Percentiles rank a stretch among this genome's conserved stretches.
These are phyloP conservation scores for Pemphigus obesinymphae DNA, from an alignment of 1,140 invertebrate genomes.

Conservation along the genomic window DNA sequence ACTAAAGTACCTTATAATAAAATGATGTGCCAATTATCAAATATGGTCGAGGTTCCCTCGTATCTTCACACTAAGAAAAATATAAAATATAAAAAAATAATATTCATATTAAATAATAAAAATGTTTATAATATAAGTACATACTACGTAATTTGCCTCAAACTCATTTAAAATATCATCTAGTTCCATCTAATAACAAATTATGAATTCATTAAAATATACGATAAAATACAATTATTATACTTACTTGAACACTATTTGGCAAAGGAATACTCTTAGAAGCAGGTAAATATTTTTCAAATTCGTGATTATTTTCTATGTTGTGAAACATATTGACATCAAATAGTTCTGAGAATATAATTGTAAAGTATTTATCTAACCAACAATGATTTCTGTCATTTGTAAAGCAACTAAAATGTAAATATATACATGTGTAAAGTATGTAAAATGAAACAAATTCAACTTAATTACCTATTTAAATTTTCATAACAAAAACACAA, in stretches of 20 bases:
- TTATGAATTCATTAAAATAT: background rate
- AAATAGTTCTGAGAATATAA: slow-evolving; percentile 22
- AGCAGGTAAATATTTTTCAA: slow-evolving; percentile 8
- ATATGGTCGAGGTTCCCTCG: slow-evolving; percentile 13
- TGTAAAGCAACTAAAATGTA: slow-evolving; percentile 21
- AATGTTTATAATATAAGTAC: background rate
- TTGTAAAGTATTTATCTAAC: slow-evolving; percentile 33
- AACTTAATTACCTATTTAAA: slow-evolving; percentile 11
- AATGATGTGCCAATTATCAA: slow-evolving; percentile 23
- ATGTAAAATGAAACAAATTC: background rate
- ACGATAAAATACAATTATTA: background rate
- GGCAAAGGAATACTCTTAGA: slow-evolving; percentile 12
- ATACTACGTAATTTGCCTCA: slow-evolving; percentile 27
- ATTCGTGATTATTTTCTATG: background rate
- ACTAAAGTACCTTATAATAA: slow-evolving; percentile 29
- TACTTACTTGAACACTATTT: slow-evolving; percentile 24
- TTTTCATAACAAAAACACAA: slow-evolving; percentile 27
- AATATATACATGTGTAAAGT: no score
- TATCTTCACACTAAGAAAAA: slow-evolving; percentile 11
- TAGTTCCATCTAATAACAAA: slow-evolving; percentile 36
- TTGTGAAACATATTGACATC: slow-evolving; percentile 20
- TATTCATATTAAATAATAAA: background rate
- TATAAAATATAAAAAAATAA: background rate
- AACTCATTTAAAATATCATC: slow-evolving; percentile 35
- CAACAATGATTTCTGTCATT: background rate